These are phyloP conservation scores for Tenthredo amoena DNA, from an alignment of 2,888 invertebrate species.

Conservation along the genomic window DNA sequence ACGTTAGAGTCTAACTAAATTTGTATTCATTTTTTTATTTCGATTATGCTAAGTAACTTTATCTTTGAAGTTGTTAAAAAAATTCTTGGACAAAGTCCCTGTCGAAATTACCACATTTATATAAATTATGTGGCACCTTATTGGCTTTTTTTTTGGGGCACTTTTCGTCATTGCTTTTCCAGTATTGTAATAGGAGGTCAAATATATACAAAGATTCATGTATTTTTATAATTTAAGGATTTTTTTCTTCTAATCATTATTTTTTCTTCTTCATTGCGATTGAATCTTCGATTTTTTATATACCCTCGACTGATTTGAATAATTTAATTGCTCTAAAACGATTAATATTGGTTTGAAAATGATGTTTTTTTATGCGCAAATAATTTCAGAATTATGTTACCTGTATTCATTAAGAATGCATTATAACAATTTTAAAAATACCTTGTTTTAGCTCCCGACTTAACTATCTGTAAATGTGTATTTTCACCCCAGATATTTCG, in stretches of 20 bases:
- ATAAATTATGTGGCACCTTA: background rate
- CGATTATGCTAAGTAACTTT: slow-evolving; percentile 17
- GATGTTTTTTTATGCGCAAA: slow-evolving; percentile 16
- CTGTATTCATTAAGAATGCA: slow-evolving; percentile 9
- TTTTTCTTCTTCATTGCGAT: slow-evolving; percentile 27
- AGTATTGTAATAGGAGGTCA: slow-evolving; percentile 27
- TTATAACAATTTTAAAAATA: background rate
- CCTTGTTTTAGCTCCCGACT: background rate
- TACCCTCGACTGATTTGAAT: slow-evolving; percentile 37
- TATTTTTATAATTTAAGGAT: slow-evolving; percentile 9
- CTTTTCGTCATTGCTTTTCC: slow-evolving; percentile 35
- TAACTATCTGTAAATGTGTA: background rate
- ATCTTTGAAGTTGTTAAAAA: slow-evolving; percentile 10
- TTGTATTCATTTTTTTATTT: background rate
- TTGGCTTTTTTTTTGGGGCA: background rate
- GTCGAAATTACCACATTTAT: slow-evolving; percentile 8
- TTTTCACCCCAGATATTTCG: background rate
- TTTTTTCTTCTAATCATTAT: background rate
- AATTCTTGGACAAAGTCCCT: slow-evolving; percentile 7
- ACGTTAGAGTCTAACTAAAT: slow-evolving; percentile 22
- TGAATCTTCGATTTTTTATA: slow-evolving; percentile 26
- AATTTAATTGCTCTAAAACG: slow-evolving; percentile 32
- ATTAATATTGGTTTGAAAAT: slow-evolving; percentile 13
- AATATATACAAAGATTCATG: slow-evolving; percentile 18
- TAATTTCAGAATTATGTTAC: background rate